Conservation (phyloP, 2,888 invertebrate genomes). For the Microplitis manilae region DNA sequence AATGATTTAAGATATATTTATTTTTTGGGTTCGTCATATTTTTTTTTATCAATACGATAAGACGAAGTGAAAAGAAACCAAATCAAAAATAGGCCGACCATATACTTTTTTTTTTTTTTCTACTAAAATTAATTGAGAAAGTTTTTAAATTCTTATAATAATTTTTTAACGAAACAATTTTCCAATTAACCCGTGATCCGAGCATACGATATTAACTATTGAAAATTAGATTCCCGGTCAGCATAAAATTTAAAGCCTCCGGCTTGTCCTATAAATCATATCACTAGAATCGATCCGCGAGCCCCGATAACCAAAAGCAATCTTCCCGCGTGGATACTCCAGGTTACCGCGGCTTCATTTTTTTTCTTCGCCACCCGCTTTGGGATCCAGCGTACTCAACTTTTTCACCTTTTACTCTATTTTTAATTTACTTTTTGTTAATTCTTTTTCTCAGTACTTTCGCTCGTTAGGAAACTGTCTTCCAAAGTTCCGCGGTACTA, state of each 20-base stretch:
- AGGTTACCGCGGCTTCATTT: background rate
- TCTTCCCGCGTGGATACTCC: constrained; percentile 9
- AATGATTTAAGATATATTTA: too few relatives aligned
- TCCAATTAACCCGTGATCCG: constrained; percentile 2
- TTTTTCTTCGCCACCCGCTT: constrained; percentile 15
- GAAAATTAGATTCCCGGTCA: constrained; percentile 18
- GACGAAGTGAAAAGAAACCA: too few relatives aligned
- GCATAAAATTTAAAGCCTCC: constrained; percentile 21
- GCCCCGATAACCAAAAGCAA: constrained; percentile 12
- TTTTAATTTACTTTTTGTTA: constrained; percentile 10
- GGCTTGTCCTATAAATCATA: constrained; percentile 24
- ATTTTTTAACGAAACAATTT: background rate
- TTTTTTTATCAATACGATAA: too few relatives aligned
- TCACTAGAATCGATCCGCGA: constrained; percentile 12
- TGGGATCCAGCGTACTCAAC: constrained; percentile 20
- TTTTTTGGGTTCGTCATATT: too few relatives aligned
- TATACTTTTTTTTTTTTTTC: too few relatives aligned
- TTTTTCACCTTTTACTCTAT: constrained; percentile 4
- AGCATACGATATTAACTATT: constrained; percentile 7
- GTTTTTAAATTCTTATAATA: background rate
- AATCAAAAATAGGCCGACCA: too few relatives aligned
- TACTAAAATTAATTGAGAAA: background rate
- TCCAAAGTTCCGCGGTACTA: constrained; percentile 24
- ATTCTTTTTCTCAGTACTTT: constrained; percentile 23
- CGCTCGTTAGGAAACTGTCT: constrained; percentile 37